Evolutionary conservation across 2,797 vertebrate species (phyloP).

Genomic region (Coregonus sp.): DNA sequence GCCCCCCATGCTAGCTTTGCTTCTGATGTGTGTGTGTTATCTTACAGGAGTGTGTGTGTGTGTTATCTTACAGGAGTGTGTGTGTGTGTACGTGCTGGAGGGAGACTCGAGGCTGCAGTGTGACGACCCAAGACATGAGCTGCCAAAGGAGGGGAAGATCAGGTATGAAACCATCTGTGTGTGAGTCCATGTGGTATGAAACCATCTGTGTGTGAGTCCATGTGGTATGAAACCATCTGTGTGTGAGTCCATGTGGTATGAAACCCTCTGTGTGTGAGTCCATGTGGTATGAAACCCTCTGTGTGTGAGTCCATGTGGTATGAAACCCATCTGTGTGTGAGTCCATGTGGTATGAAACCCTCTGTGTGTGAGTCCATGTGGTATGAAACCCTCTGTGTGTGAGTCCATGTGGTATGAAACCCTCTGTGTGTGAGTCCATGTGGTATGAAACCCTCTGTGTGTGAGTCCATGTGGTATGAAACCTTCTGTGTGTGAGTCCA

Average conservation of each 20-base stretch:
- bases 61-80: slow-evolving; percentile 77
- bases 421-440: neutral
- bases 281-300: too few species aligned
- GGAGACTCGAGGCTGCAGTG: slow-evolving; percentile 77
- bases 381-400: too few species aligned
- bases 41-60: slow-evolving; percentile 2
- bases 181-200: slow-evolving; percentile 1
- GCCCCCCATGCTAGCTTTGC: too few species aligned
- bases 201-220: too few species aligned
- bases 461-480: slow-evolving; percentile 1
- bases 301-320: too few species aligned
- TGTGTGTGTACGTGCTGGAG: slow-evolving; percentile 84
- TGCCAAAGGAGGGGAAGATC: slow-evolving; percentile 84
- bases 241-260: too few species aligned
- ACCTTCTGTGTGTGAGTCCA: too few species aligned
- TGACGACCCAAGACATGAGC: slow-evolving; percentile 82
- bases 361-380: neutral
- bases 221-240: too few species aligned
- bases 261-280: too few species aligned
- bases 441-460: slow-evolving; percentile 65
- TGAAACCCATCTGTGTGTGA: too few species aligned
- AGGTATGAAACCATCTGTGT: slow-evolving; percentile 68
- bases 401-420: slow-evolving; percentile 59
- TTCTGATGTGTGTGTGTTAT: slow-evolving; percentile 3
- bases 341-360: slow-evolving; percentile 59